These are phyloP conservation scores for Micronycteris hirsuta DNA, from an alignment of 2,113 vertebrate genomes.

Conservation along the genomic window DNA sequence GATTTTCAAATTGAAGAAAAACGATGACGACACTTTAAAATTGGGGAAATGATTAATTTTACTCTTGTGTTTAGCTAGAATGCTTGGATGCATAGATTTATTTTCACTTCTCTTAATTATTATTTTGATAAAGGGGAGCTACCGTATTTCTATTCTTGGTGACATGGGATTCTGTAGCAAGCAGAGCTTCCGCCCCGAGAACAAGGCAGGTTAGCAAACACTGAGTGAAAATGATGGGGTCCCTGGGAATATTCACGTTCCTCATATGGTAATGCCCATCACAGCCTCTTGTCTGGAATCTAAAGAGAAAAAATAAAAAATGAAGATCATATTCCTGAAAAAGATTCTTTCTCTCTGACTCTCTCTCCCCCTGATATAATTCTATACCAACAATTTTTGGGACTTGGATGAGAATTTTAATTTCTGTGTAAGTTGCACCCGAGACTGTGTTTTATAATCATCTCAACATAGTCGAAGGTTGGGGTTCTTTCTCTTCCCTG, in stretches of 20 bases:
- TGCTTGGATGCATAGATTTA: neutral
- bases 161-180: neutral
- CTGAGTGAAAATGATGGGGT: neutral
- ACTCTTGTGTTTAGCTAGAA: neutral
- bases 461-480: neutral
- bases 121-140: neutral
- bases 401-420: conserved; percentile 21
- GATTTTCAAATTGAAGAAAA: neutral
- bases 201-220: neutral
- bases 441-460: neutral
- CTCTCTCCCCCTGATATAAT: neutral
- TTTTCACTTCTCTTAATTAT: neutral
- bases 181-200: neutral
- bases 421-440: neutral
- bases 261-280: neutral
- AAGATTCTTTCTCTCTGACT: too few species aligned
- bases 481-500: neutral
- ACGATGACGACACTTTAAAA: neutral
- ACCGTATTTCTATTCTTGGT: neutral
- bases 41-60: neutral
- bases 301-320: neutral
- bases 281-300: neutral
- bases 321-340: neutral
- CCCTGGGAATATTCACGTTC: neutral
- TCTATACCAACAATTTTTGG: neutral